A percentile compares a stretch with the other conserved stretches of the same genome.
These are phyloP conservation scores for Solea senegalensis DNA, from an alignment of 2,113 vertebrate species.

Conservation along the genomic window DNA sequence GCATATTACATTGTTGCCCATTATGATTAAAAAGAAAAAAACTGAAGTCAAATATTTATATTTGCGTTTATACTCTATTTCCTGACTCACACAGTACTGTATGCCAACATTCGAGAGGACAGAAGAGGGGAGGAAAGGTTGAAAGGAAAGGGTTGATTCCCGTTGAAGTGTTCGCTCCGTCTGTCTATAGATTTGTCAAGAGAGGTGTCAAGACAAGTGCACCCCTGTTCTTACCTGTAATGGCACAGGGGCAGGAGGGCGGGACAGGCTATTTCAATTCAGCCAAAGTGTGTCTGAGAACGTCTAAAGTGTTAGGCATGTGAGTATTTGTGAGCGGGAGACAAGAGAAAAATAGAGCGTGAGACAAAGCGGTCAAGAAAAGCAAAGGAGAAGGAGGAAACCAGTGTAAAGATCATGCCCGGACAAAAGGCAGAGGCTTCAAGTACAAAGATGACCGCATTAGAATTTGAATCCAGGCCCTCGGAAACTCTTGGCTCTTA, in stretches of 20 bases:
- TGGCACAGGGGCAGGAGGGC: slow-evolving; percentile 48
- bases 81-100: slow-evolving; percentile 3
- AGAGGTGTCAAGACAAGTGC: slow-evolving; percentile 69
- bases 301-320: slow-evolving; percentile 47
- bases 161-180: slow-evolving; percentile 49
- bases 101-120: neutral
- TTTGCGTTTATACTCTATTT: neutral
- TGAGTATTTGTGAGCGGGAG: slow-evolving; percentile 29
- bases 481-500: slow-evolving; percentile 65
- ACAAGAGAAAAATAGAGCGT: slow-evolving; percentile 33
- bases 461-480: slow-evolving; percentile 70
- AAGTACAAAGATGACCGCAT: slow-evolving; percentile 63
- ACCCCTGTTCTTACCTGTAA: slow-evolving; percentile 62
- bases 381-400: slow-evolving; percentile 42
- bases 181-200: slow-evolving; percentile 63
- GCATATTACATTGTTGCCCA: neutral
- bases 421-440: slow-evolving; percentile 54
- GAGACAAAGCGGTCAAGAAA: slow-evolving; percentile 27
- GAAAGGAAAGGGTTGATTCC: slow-evolving; percentile 38
- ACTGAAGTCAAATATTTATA: neutral
- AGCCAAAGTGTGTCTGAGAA: slow-evolving; percentile 58
- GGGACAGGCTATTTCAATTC: slow-evolving; percentile 65
- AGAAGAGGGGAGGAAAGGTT: slow-evolving; percentile 7
- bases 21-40: slow-evolving; percentile 1
- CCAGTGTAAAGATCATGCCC: slow-evolving; percentile 44